Evolutionary conservation across 2,113 vertebrate species (phyloP).

Genomic region (Dunckerocampus dactyliophorus): DNA sequence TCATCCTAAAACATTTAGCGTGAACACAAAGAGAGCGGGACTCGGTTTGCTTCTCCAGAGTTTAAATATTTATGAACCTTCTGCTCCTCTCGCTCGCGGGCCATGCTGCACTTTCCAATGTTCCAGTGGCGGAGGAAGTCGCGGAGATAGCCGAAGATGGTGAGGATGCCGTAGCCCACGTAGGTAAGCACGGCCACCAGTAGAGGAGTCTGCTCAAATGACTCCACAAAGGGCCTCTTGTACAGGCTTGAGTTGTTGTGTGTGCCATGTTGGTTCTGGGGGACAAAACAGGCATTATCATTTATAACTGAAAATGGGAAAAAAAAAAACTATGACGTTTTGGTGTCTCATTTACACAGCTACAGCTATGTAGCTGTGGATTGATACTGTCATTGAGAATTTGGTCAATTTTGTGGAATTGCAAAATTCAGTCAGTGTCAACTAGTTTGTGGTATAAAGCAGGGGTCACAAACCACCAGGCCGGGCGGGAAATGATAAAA

Average conservation of each 20-base stretch:
- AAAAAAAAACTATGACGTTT: too few species aligned
- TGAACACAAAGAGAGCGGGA: background rate
- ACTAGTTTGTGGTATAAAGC: too few species aligned
- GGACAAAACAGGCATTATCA: background rate
- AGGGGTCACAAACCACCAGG: too few species aligned
- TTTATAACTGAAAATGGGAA: background rate
- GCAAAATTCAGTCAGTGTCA: too few species aligned
- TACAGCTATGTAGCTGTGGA: too few species aligned
- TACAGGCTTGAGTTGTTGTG: slow-evolving; percentile 85
- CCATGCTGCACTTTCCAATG: slow-evolving; percentile 90
- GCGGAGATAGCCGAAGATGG: slow-evolving; percentile 92
- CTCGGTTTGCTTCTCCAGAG: too few species aligned
- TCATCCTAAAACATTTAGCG: too few species aligned
- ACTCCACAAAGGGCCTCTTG: slow-evolving; percentile 86
- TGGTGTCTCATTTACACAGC: too few species aligned
- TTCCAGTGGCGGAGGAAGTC: slow-evolving; percentile 93
- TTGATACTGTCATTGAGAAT: too few species aligned
- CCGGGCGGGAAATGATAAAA: too few species aligned
- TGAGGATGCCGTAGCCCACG: slow-evolving; percentile 94
- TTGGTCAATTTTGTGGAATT: too few species aligned
- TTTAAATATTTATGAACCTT: slow-evolving; percentile 71
- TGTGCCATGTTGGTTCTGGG: slow-evolving; percentile 77
- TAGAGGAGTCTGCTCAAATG: slow-evolving; percentile 92
- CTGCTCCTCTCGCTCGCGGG: slow-evolving; percentile 89
- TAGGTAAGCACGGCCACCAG: slow-evolving; percentile 95